phyloP scores from a whole-genome alignment of 1,140 invertebrate species.

The Calycopis cecrops region DNA sequence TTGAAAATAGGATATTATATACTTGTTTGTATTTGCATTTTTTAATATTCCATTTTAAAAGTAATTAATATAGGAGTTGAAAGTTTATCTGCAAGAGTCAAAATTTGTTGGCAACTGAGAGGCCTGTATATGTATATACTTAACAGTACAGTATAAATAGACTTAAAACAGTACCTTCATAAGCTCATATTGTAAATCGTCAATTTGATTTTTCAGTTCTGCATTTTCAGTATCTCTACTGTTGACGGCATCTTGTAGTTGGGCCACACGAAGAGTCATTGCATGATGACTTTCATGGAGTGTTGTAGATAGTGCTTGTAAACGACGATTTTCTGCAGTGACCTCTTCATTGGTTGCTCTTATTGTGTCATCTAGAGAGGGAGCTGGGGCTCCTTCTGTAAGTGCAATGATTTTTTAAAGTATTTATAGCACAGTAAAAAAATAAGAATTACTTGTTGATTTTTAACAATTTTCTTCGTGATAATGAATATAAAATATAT shows the following conservation, averaged over 20 bases:
- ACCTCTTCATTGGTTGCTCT: conserved; percentile 89
- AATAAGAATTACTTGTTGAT: too few relatives aligned
- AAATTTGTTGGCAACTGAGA: too few relatives aligned
- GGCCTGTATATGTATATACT: too few relatives aligned
- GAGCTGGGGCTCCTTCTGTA: conserved; percentile 47
- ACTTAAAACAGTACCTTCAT: conserved; percentile 78
- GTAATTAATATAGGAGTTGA: too few relatives aligned
- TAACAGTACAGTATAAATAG: too few relatives aligned
- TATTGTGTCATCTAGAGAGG: conserved; percentile 85
- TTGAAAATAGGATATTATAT: too few relatives aligned
- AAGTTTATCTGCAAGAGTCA: too few relatives aligned
- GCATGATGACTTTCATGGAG: conserved; percentile 96
- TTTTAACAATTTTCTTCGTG: too few relatives aligned
- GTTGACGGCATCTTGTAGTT: conserved; percentile 92
- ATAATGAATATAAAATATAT: too few relatives aligned
- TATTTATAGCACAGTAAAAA: too few relatives aligned
- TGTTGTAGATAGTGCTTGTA: conserved; percentile 94
- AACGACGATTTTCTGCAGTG: conserved; percentile 91
- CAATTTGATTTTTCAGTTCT: conserved; percentile 95
- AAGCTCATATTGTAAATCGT: conserved; percentile 95
- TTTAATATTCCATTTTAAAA: too few relatives aligned
- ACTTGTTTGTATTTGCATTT: too few relatives aligned
- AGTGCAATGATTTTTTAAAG: conserved; percentile 2
- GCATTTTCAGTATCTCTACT: conserved; percentile 95
- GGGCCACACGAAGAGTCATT: conserved; percentile 93